Base-by-base conservation (phyloP, 2,113 vertebrate species). In the Galeopterus variegatus region DNA sequence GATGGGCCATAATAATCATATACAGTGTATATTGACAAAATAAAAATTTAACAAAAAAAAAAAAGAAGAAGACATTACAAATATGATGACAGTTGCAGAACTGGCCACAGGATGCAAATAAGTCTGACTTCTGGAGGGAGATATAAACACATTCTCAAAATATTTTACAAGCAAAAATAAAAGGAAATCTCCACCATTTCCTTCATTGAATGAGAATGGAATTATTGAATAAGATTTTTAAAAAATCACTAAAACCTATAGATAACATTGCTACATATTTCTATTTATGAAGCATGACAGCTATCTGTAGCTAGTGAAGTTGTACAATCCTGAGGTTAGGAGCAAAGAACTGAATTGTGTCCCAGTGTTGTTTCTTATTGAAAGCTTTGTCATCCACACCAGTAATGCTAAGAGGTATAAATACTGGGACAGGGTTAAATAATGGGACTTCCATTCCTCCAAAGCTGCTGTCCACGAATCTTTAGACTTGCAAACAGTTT, bases 61-160 rank as follows among this genome's bases (percentile, higher is more conserved):
- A n/a, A n/a, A n/a, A n/a, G n/a, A 97, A 94, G 91, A 96, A 97
- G 80, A 48, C 18, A 64, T 31, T 89, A 56, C 77, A 98, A 97
- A 98, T 96, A 97, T 93, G 93, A 97, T 97, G 97, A 96, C 93
- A 95, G 36, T 87, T 52, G 88, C 60, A 97, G 90, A 58, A 89
- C 70, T 80, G 96, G 83, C 84, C 65, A 95, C 50, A 97, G 52
- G 93, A 85, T 83, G 14, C 31, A 50, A 65, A 91, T 23, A 77
- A 50, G 28, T 97, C 92, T 98, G 79, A 72, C 67, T 95, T 97
- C 50, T 76, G 62, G 70, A 96, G 93, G 88, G 95, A 94, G 70
- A 65, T 69, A 77, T 70, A 93, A 91, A 36, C n/a, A 93, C 56
- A 92, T 97, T 62, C 83, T 93, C 83, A 93, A 96, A 97, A 82